Conservation (phyloP, 2,888 invertebrate genomes). For the Trilocha varians region DNA sequence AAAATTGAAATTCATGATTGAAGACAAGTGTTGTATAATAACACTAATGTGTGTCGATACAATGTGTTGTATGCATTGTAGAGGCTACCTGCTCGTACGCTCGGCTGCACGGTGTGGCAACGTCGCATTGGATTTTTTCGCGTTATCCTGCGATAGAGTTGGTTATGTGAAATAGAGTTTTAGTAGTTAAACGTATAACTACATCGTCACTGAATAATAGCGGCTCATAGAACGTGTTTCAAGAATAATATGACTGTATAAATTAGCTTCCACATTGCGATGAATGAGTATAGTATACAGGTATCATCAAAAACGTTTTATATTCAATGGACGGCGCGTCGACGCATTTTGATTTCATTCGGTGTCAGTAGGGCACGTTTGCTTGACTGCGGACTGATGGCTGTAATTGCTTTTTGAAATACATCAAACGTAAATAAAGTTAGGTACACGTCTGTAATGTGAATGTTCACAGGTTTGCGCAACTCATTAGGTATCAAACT, state of each 20-base stretch:
- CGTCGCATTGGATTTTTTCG: conserved; percentile 63
- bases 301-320: conserved; percentile 30
- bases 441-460: too few relatives aligned
- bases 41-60: conserved; percentile 30
- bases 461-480: too few relatives aligned
- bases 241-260: conserved; percentile 39
- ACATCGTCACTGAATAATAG: conserved; percentile 36
- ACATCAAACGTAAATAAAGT: conserved; percentile 4
- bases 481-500: too few relatives aligned
- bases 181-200: too few relatives aligned
- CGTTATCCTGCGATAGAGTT: conserved; percentile 56
- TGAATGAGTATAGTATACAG: conserved; percentile 36
- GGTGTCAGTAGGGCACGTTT: conserved; percentile 60
- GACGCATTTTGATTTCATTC: conserved; percentile 51
- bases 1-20: conserved; percentile 32
- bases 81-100: conserved; percentile 60
- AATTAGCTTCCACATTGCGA: conserved; percentile 32
- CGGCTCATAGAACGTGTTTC: conserved; percentile 37
- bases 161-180: conserved; percentile 46
- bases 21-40: conserved; percentile 61
- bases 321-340: conserved; percentile 35
- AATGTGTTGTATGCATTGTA: conserved; percentile 46
- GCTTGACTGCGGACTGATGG: conserved; percentile 33
- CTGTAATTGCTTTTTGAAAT: conserved; percentile 13
- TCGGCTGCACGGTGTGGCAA: conserved; percentile 66